Percentiles rank a stretch among this genome's conserved stretches.
Conservation (phyloP, 2,888 invertebrate species). For the Ethmia dodecea region DNA sequence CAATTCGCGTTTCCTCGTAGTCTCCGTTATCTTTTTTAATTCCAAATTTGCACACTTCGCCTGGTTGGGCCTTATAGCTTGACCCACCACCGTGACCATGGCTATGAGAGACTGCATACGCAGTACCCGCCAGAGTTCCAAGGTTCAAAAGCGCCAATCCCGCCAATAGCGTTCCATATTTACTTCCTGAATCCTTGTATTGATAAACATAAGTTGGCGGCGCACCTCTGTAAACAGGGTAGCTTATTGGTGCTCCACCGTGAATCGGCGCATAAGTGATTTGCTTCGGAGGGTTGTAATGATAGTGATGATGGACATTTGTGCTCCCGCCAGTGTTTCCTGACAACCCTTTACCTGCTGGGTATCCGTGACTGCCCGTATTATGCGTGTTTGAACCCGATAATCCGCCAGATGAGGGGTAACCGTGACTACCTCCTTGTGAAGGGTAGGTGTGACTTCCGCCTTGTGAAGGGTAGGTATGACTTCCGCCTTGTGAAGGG, state of each 20-base stretch:
- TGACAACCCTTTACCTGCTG: conserved; percentile 26
- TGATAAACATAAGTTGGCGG: conserved; percentile 63
- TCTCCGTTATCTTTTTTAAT: conserved; percentile 59
- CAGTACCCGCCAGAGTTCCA: conserved; percentile 47
- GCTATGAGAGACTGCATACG: conserved; percentile 36
- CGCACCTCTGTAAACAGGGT: conserved; percentile 55
- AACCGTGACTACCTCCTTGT: conserved; percentile 23
- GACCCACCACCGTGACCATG: conserved; percentile 14
- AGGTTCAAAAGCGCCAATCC: conserved; percentile 61
- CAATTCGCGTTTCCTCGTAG: conserved; percentile 62
- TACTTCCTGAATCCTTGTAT: conserved; percentile 61
- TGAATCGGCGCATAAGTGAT: conserved; percentile 47
- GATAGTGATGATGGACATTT: conserved; percentile 49
- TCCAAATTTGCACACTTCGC: conserved; percentile 62
- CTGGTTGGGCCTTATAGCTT: conserved; percentile 43
- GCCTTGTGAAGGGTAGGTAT: conserved; percentile 27
- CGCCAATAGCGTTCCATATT: conserved; percentile 57
- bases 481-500: conserved; percentile 11
- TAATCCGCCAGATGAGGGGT: conserved; percentile 15
- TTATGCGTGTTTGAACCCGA: conserved; percentile 6
- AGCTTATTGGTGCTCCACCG: conserved; percentile 41
- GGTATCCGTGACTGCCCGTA: conserved; percentile 15
- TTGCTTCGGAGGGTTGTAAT: conserved; percentile 57
- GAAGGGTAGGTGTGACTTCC: conserved; percentile 24
- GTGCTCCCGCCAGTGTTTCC: conserved; percentile 32